Evolutionary conservation across 2,797 vertebrate genomes (phyloP), one percentile per base, ranked within the genome.

Genomic region (Calcarius lapponicus): DNA sequence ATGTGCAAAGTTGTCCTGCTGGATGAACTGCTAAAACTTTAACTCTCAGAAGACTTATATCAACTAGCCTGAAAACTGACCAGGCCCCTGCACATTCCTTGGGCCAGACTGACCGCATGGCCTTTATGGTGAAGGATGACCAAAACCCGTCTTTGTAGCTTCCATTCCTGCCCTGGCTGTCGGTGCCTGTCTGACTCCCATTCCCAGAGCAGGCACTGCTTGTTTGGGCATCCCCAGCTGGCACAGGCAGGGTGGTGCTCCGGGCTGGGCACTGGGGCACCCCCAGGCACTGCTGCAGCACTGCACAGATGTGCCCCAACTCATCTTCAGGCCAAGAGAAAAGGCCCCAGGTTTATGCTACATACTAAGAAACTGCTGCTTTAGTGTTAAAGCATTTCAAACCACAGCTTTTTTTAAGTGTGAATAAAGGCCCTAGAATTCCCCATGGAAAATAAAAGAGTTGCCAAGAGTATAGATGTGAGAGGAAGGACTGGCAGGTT

Each of bases 1-100:
- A 81, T 92, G 73, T 72, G 66, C 70, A 92, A 86, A 93, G 91
- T 74, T 93, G 73, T 90, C 67, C 81, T 69, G 47, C 42, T 3
- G 3, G 60, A 76, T 64, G 74, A 88, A 56, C 74, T 80, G 60
- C 64, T 70, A 48, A 78, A 94, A 93, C 60, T 92, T 80, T 67
- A 82, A 57, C 80, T 91, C 43, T 50, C 12, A 38, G 42, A 38
- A 70, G 57, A 51, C 19, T 79, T 36, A 7, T 66, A 88, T 84
- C 48, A 86, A 6, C 12, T 14, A 31, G 16, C n/a, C 74, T 88
- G 17, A 71, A 87, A 91, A n/a, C n/a, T 72, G 72, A 36, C 54
- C 61, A 90, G 76, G 61, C 13, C 38, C 50, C 83, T 87, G 42
- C 57, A 60, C 2, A 1, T 76, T 86, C 62, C 81, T 84, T 66